phyloP scores from a whole-genome alignment of 2,888 invertebrate genomes.

The Bombylius major region DNA sequence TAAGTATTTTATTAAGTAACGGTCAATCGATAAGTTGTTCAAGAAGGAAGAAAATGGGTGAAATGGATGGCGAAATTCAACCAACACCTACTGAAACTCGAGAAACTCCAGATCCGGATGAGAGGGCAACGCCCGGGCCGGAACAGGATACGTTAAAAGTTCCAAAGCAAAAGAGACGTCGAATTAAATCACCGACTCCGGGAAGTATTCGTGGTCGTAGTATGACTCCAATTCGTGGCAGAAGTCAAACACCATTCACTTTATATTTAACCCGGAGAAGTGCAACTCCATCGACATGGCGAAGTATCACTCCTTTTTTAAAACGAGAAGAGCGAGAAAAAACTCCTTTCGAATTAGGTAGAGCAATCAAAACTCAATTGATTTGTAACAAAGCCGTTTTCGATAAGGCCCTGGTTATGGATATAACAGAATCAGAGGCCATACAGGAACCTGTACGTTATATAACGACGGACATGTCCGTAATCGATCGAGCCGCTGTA shows the following conservation, averaged over 20 bases:
- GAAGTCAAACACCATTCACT: constrained; percentile 33
- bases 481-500: constrained; percentile 37
- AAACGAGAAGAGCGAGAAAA: constrained; percentile 36
- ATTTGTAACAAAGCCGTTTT: constrained; percentile 36
- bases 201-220: constrained; percentile 33
- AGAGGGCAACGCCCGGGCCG: constrained; percentile 21
- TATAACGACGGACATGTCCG: constrained; percentile 36
- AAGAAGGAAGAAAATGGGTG: constrained; percentile 25
- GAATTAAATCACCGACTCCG: constrained; percentile 35
- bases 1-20: not conserved
- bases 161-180: constrained; percentile 31
- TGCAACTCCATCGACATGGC: constrained; percentile 36
- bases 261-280: constrained; percentile 33
- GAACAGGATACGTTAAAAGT: constrained; percentile 30
- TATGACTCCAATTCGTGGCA: constrained; percentile 34
- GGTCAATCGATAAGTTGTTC: constrained; percentile 23
- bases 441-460: constrained; percentile 32
- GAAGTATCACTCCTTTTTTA: constrained; percentile 36
- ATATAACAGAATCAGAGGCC: constrained; percentile 31
- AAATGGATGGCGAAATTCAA: constrained; percentile 32
- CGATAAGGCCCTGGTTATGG: constrained; percentile 35
- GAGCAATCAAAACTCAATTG: constrained; percentile 29
- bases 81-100: constrained; percentile 28
- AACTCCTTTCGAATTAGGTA: constrained; percentile 36
- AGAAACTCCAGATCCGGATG: constrained; percentile 18